Evolutionary conservation across 2,113 vertebrate species (phyloP), one percentile per base, ranked within the genome.

Genomic region (Microcebus griseorufus): DNA sequence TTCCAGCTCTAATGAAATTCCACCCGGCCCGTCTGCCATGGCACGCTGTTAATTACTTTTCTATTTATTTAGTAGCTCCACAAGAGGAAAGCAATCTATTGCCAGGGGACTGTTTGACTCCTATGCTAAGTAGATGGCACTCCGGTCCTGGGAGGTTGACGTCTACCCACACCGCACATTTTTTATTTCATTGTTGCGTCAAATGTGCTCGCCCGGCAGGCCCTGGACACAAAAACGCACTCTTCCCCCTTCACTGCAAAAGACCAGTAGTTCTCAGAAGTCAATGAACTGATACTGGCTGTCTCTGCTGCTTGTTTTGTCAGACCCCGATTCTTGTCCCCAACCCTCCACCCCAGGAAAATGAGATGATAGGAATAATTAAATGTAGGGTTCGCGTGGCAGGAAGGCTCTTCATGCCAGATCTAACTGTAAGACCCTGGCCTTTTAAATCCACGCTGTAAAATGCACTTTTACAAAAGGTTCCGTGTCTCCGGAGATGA

Each of bases 61-160:
- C 98, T 99, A 98, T 99, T 99, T 99, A 99, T 98, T 99, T 98
- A 99, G 98, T 97, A 97, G 98, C 98, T 99, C 98, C 98, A 96
- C 97, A 98, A 98, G 98, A 98, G 98, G 98, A 98, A 98, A 98
- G 98, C 97, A 98, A 98, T 98, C 98, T 98, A 98, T 95, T 97
- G 98, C 98, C 94, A 97, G 96, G 97, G 98, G 98, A 98, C 98
- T 98, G 98, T 98, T 98, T 99, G 99, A 99, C 98, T 99, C 98
- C 97, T 96, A 60, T 98, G 98, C 99, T 99, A 99, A 99, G 98
- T 92, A 98, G 98, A 98, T 95, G 95, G 97, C 99, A 99, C 99
- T 99, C 99, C 98, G 83, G 98, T 98, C 98, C 98, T 97, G 97
- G 98, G 99, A 99, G 99, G 98, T 98, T 98, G 98, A 98, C 99